Percentiles rank a stretch among this genome's conserved stretches.
These are phyloP conservation scores for Lapara coniferarum DNA, from an alignment of 2,888 invertebrate species.

Conservation along the genomic window DNA sequence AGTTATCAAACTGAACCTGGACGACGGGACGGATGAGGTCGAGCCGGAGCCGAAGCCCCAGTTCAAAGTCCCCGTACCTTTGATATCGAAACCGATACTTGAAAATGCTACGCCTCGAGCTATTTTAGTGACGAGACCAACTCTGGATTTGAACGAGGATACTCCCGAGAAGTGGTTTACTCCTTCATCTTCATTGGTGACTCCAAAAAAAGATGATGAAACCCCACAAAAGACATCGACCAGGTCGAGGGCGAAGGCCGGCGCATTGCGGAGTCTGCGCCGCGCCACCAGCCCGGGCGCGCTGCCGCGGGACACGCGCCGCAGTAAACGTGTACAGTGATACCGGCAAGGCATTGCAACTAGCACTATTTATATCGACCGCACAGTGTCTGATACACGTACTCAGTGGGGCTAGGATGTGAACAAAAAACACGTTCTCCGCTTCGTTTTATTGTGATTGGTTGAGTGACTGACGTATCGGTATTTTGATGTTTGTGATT, in stretches of 20 bases:
- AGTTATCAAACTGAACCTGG: slow-evolving; percentile 61
- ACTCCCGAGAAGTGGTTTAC: slow-evolving; percentile 68
- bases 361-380: neutral
- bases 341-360: neutral
- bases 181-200: slow-evolving; percentile 61
- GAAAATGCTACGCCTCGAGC: slow-evolving; percentile 63
- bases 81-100: slow-evolving; percentile 51
- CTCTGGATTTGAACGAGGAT: slow-evolving; percentile 33
- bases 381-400: neutral
- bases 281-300: slow-evolving; percentile 68
- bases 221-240: slow-evolving; percentile 44
- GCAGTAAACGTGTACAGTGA: slow-evolving; percentile 30
- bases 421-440: no score
- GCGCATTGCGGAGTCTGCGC: slow-evolving; percentile 40
- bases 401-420: no score
- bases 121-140: slow-evolving; percentile 46
- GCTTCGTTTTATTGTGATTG: no score
- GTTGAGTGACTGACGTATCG: no score
- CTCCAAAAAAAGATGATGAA: slow-evolving; percentile 64
- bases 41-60: slow-evolving; percentile 41
- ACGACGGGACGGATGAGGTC: slow-evolving; percentile 51
- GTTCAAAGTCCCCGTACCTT: slow-evolving; percentile 69
- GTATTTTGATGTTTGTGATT: no score
- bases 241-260: slow-evolving; percentile 26
- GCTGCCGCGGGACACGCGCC: slow-evolving; percentile 43